Percentiles rank a stretch among this genome's conserved stretches.
Conservation (phyloP, 2,113 vertebrate genomes). For the Tragelaphus scriptus region DNA sequence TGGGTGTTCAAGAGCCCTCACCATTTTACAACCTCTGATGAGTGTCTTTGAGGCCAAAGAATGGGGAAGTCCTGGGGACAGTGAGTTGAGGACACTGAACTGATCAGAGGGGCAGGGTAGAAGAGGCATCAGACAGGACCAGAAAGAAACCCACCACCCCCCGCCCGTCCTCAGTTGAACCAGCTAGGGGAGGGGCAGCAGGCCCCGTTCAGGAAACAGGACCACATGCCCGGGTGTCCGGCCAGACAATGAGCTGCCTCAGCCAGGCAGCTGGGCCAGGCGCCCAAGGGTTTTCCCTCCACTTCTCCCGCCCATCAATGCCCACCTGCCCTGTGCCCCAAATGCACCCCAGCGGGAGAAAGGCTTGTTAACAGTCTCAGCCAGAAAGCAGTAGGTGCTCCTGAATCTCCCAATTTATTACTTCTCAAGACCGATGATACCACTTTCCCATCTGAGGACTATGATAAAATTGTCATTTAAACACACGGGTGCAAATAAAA, state of each 20-base stretch:
- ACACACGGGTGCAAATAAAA: not conserved
- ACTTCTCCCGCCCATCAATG: not conserved
- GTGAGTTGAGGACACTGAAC: not conserved
- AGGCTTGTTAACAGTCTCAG: not conserved
- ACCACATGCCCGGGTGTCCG: not conserved
- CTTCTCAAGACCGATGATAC: not conserved
- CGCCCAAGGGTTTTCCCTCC: not conserved
- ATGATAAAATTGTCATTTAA: not conserved
- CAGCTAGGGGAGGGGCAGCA: not conserved
- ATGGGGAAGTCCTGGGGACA: not conserved
- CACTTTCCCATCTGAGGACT: not conserved
- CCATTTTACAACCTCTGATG: not conserved
- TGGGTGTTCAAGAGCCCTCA: not conserved
- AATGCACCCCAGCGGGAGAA: not conserved
- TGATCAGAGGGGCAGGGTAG: not conserved
- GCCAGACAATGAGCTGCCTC: slow-evolving; percentile 51
- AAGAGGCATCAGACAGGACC: not conserved
- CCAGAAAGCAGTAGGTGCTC: not conserved
- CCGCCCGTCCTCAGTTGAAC: slow-evolving; percentile 55
- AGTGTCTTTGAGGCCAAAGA: not conserved
- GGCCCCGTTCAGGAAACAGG: slow-evolving; percentile 39
- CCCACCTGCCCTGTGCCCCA: not conserved
- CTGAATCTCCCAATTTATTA: not conserved
- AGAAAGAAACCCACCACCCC: not conserved
- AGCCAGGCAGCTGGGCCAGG: slow-evolving; percentile 1